A percentile compares a stretch with the other conserved stretches of the same genome.
phyloP scores from a whole-genome alignment of 2,888 invertebrate species.

The Drosophila macrospina region DNA sequence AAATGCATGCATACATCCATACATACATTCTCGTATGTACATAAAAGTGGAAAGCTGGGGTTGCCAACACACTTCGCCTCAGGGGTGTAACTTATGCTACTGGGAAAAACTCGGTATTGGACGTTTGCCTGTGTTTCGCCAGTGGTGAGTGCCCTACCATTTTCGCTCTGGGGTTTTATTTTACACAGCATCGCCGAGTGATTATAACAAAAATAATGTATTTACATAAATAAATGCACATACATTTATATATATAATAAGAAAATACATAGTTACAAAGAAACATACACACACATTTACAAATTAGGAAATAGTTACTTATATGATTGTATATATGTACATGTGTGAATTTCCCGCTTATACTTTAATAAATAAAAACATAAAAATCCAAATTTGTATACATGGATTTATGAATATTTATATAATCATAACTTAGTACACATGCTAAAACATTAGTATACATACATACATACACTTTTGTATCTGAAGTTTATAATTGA shows the following conservation, averaged over 20 bases:
- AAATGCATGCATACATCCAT: constrained; percentile 20
- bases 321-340: not conserved
- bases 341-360: not conserved
- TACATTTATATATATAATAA: not conserved
- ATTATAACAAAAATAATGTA: constrained; percentile 49
- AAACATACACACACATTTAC: not conserved
- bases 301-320: not conserved
- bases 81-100: constrained; percentile 84
- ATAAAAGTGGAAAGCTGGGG: constrained; percentile 63
- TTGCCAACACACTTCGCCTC: constrained; percentile 72
- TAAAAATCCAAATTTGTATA: not conserved
- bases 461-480: not conserved
- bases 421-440: not conserved
- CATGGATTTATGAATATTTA: not conserved
- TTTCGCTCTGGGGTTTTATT: constrained; percentile 62
- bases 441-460: not conserved
- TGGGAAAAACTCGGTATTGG: constrained; percentile 84
- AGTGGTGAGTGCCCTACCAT: constrained; percentile 68
- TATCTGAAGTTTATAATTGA: constrained; percentile 1
- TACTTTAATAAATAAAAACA: not conserved
- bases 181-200: constrained; percentile 59
- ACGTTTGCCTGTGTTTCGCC: constrained; percentile 59
- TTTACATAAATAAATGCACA: constrained; percentile 13
- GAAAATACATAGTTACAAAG: constrained; percentile 6
- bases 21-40: constrained; percentile 23